Base-by-base conservation (phyloP, 1,140 invertebrate species). In the roundworm (Caenorhabditis elegans) region DNA sequence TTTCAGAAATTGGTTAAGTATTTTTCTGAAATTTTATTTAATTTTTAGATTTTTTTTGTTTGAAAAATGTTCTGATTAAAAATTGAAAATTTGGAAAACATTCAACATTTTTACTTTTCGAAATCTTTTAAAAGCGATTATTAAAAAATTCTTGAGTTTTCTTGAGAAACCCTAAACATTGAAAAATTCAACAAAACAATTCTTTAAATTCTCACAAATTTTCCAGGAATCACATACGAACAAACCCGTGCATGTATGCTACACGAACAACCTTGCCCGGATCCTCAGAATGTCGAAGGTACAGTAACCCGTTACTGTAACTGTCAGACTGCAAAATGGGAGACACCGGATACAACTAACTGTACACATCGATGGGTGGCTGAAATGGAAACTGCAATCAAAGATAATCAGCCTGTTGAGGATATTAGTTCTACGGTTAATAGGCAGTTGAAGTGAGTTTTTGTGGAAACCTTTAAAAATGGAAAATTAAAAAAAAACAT, bases 291-390 rank as follows among this genome's bases (percentile, higher is more conserved):
- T n/a, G 60, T 81, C 0, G 51, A 70, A 15, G 80, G 80, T 28
- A 77, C 75, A 36, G 53, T 81, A 36, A 46, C 48, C 31, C 34
- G 80, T 22, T 76, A 49, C 46, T 84, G 82, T 65, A 76, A 84
- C 49, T 84, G 82, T 47, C 39, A 70, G 34, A 82, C 82, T 24
- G 78, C 55, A 3, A 80, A 80, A 34, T 84, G 82, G 82, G 82
- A 82, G 13, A n/a, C 70, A 24, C 79, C 83, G 60, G 78, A 84
- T 28, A 84, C 78, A 51, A 84, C 49, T 26, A 84, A 84, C 43
- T 84, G 83, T 43, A 84, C 81, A 8, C 83, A 84, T 60, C 82
- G 78, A 47, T 84, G 83, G 83, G 78, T 84, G 6, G 81, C 78
- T 5, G 80, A 84, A 26, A 47, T 84, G 70, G n/a, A 48, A 15